phyloP scores from a whole-genome alignment of 2,113 vertebrate genomes.

The Eurystomus gularis region DNA sequence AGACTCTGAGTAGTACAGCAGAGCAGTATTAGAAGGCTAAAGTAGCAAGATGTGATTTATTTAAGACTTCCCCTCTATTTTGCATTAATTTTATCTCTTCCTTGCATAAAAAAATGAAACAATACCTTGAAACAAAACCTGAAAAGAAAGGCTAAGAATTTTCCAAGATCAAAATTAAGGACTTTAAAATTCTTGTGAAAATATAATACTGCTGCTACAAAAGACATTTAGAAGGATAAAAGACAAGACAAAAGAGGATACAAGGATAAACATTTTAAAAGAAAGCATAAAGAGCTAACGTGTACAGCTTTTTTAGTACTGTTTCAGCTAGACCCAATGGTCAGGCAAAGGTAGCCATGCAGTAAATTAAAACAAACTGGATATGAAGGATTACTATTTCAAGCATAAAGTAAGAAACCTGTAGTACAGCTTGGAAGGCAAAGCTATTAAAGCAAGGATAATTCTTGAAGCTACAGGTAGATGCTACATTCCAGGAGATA shows the following conservation, averaged over 20 bases:
- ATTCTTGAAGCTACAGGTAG: background rate
- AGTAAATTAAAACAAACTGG: background rate
- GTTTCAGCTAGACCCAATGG: background rate
- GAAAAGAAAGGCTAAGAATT: background rate
- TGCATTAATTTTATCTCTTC: background rate
- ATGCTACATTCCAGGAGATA: background rate
- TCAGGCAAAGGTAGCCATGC: background rate
- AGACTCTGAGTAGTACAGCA: background rate
- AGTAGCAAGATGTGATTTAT: background rate
- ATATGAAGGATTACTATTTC: background rate
- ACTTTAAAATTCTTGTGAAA: background rate
- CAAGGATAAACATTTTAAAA: background rate
- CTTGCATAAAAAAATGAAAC: background rate
- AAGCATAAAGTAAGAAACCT: background rate
- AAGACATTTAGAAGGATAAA: background rate
- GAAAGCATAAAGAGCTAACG: background rate
- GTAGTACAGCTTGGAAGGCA: background rate
- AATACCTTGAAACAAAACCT: background rate
- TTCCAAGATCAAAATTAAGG: background rate
- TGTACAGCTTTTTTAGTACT: background rate
- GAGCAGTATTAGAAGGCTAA: background rate
- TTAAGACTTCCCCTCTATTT: background rate
- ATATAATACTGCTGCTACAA: background rate
- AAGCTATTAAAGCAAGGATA: background rate
- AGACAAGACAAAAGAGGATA: background rate